A percentile compares a stretch with the other conserved stretches of the same genome.
Conservation (phyloP, 2,797 vertebrate genomes). For the Gallinago nigripennis region DNA sequence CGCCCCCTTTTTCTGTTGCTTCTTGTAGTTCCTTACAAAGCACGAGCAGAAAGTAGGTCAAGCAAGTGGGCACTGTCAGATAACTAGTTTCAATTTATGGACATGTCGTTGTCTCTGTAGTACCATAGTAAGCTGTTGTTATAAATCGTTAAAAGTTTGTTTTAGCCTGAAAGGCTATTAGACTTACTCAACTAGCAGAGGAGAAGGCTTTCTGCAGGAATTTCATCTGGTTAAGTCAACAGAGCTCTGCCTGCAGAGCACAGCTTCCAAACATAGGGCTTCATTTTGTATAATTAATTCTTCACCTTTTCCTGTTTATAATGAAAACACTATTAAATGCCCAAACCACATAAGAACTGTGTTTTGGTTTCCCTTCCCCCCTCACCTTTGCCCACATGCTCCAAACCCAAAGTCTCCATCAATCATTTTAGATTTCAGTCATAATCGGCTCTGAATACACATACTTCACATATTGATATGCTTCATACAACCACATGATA, state of each 20-base stretch:
- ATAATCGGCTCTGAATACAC: not conserved
- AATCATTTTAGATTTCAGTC: not conserved
- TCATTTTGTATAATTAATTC: not conserved
- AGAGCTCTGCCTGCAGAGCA: not conserved
- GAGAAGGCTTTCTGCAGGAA: conserved; percentile 27
- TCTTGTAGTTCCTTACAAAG: not conserved
- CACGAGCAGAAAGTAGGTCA: conserved; percentile 26
- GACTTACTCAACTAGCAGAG: conserved; percentile 20
- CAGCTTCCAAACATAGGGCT: not conserved
- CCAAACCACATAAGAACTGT: not conserved
- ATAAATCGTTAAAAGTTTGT: conserved; percentile 47
- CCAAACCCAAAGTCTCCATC: not conserved
- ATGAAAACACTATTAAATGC: not conserved
- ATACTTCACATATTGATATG: accelerated
- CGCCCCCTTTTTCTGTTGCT: not conserved
- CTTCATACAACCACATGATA: accelerated
- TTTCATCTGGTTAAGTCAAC: conserved; percentile 23
- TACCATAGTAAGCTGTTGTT: not conserved
- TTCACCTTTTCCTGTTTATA: not conserved
- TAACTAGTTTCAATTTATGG: conserved; percentile 11
- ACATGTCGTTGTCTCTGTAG: conserved; percentile 5
- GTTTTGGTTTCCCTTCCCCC: not conserved
- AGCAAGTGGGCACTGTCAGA: not conserved
- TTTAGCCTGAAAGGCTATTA: conserved; percentile 36
- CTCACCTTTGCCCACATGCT: not conserved